Conservation (phyloP, 2,113 vertebrate genomes). For the Lucifuga dentata region DNA sequence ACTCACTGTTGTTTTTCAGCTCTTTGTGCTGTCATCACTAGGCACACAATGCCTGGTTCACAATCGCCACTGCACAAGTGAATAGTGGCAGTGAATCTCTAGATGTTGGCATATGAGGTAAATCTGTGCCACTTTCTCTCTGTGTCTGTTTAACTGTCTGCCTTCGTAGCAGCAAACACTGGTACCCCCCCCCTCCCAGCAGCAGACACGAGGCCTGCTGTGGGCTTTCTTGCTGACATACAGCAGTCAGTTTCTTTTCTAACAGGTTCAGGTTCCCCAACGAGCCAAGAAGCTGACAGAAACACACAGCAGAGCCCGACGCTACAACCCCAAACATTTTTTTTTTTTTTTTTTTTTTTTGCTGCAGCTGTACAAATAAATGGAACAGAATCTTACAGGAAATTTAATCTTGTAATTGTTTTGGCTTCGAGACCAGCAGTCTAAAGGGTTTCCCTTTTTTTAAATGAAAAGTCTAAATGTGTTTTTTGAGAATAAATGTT, state of each 20-base stretch:
- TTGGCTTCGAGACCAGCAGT: conserved; percentile 50
- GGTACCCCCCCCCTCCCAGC: not conserved
- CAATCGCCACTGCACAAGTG: conserved; percentile 9
- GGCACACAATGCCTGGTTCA: conserved; percentile 27
- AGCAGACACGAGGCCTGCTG: conserved; percentile 28
- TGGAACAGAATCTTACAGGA: conserved; percentile 48
- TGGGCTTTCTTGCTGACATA: conserved; percentile 28
- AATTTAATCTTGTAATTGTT: conserved; percentile 73
- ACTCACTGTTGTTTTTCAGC: conserved; percentile 3
- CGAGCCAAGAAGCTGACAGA: conserved; percentile 52
- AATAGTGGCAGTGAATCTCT: conserved; percentile 13
- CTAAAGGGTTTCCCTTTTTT: conserved; percentile 6
- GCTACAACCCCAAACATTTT: conserved; percentile 14
- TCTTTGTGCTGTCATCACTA: conserved; percentile 23
- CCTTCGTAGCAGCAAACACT: not conserved
- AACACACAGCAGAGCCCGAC: conserved; percentile 27
- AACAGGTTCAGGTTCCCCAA: conserved; percentile 24
- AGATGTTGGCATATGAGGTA: conserved; percentile 23
- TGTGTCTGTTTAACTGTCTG: not conserved
- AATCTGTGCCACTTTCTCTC: conserved; percentile 20
- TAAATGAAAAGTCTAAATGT: conserved; percentile 20
- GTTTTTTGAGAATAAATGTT: conserved; percentile 54
- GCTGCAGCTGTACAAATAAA: conserved; percentile 76
- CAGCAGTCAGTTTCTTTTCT: conserved; percentile 52
- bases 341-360: conserved; percentile 30